A percentile compares a stretch with the other conserved stretches of the same genome.
These are phyloP conservation scores for Drosophila chauvacae DNA, from an alignment of 1,140 invertebrate species.

Conservation along the genomic window DNA sequence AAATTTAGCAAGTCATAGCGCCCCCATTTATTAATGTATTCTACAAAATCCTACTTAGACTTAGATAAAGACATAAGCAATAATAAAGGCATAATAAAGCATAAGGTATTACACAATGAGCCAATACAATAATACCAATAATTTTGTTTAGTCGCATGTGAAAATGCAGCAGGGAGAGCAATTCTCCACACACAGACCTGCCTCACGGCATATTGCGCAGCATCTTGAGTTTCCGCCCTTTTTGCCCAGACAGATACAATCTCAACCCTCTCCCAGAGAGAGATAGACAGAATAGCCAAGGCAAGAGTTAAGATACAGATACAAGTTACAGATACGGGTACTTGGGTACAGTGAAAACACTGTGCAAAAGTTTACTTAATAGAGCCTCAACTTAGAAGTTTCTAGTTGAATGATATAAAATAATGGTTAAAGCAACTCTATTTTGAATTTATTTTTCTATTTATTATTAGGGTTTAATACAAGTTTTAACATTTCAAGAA, in stretches of 20 bases:
- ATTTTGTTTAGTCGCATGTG: conserved; percentile 68
- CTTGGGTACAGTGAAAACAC: background rate
- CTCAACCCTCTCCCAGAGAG: background rate
- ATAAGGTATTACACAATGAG: conserved; percentile 61
- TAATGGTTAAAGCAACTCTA: too few species aligned
- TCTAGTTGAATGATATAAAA: too few species aligned
- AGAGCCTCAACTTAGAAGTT: too few species aligned
- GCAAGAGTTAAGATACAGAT: conserved; percentile 42
- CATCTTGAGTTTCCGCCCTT: conserved; percentile 72
- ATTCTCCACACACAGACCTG: background rate
- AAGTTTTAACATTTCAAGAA: too few species aligned
- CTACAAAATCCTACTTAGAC: background rate
- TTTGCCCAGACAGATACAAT: conserved; percentile 27
- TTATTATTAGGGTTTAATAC: too few species aligned
- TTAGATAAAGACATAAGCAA: background rate
- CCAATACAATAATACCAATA: conserved; percentile 67
- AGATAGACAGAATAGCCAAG: conserved; percentile 28
- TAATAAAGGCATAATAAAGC: conserved; percentile 51
- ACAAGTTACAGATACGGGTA: conserved; percentile 22
- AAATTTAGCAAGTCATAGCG: too few species aligned
- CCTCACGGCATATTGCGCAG: conserved; percentile 65
- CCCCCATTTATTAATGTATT: background rate
- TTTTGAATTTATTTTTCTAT: too few species aligned
- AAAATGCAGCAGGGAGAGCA: conserved; percentile 51
- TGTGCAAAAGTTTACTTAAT: too few species aligned